A percentile compares a stretch with the other conserved stretches of the same genome.
Conservation (phyloP, 2,797 vertebrate genomes). For the Arctocebus calabarensis region DNA sequence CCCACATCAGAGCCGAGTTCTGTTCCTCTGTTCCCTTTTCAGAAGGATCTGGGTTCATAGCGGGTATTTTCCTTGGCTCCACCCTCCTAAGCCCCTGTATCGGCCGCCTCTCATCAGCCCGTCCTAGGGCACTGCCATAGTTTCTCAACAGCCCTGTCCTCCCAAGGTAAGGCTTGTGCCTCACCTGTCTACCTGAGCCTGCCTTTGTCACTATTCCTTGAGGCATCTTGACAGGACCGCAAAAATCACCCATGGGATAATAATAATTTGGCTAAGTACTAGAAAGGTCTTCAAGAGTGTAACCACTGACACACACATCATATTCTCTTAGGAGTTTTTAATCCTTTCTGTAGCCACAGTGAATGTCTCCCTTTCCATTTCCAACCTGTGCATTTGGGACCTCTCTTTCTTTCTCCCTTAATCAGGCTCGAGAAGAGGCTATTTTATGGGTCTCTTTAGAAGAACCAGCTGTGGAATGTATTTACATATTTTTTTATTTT, state of each 20-base stretch:
- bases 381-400: not conserved
- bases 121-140: not conserved
- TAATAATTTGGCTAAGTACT: not conserved
- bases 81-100: not conserved
- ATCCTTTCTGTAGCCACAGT: not conserved
- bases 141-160: not conserved
- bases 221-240: not conserved
- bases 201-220: too few relatives aligned
- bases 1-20: not conserved
- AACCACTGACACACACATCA: not conserved
- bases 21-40: not conserved
- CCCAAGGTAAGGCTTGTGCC: too few relatives aligned
- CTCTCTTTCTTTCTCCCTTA: not conserved
- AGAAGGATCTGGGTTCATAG: not conserved
- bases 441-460: not conserved
- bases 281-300: not conserved
- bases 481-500: not conserved
- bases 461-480: not conserved
- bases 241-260: not conserved
- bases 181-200: too few relatives aligned
- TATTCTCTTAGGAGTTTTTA: not conserved
- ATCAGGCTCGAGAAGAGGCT: not conserved
- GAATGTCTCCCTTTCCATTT: not conserved
- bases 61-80: not conserved
- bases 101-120: not conserved